phyloP scores from a whole-genome alignment of 2,113 vertebrate species.

The Chloropsis cyanopogon region DNA sequence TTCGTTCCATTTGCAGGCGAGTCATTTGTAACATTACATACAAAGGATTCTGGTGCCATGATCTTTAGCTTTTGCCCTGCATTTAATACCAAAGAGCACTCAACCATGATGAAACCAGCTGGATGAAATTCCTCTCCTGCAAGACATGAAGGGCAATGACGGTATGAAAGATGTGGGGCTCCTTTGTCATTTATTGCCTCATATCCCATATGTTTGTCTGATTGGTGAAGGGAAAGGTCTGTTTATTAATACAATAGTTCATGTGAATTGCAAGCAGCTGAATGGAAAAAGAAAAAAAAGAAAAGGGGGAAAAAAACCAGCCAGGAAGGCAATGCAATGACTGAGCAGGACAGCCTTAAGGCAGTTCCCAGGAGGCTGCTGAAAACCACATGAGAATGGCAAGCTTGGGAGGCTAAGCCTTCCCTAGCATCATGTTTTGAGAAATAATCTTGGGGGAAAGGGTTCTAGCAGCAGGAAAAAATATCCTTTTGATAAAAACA shows the following conservation, averaged over 20 bases:
- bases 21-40: neutral
- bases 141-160: neutral
- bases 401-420: neutral
- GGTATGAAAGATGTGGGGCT: neutral
- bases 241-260: neutral
- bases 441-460: neutral
- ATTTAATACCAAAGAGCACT: neutral
- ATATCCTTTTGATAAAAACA: neutral
- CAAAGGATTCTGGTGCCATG: neutral
- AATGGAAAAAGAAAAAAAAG: neutral
- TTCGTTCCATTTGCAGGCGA: neutral
- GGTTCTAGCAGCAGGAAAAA: neutral
- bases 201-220: neutral
- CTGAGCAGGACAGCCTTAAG: neutral
- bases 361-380: neutral
- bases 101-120: neutral
- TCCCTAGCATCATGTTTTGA: neutral
- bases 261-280: neutral
- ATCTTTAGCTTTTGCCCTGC: constrained; percentile 43
- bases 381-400: neutral
- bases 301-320: rapidly evolving
- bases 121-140: constrained; percentile 21
- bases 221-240: neutral
- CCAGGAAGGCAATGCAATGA: neutral
- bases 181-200: constrained; percentile 22